Base-by-base conservation (phyloP, 2,888 invertebrate species). In the Leptinotarsa peninsularis region DNA sequence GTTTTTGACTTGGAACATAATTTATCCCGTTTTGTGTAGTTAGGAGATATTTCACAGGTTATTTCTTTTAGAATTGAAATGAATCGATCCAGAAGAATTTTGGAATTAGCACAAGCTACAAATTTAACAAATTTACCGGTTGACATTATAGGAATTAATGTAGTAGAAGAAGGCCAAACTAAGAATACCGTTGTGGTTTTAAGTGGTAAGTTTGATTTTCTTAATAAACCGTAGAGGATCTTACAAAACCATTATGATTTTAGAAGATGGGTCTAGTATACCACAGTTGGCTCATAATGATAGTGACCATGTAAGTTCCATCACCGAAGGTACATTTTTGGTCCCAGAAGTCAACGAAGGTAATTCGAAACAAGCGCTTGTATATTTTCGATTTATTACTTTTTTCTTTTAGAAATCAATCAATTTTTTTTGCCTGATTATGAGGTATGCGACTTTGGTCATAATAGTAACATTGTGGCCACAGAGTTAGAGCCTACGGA, bases 301-400 rank as follows among this genome's bases (percentile, higher is more conserved):
- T 50, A 50, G 17, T 17, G 50, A 50, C 50, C 50, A 50, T 50
- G 50, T 50, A 50, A 50, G 50, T 50, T 50, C 50, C 17, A 50
- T 50, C 50, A 50, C 50, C 50, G 50, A 50, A 50, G 50, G 50
- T 50, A 50, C 50, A 50, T 50, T 50, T 50, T 50, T 50, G 50
- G 50, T 50, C 17, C 17, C 50, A 50, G 50, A 50, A 17, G 50
- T 50, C 50, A 50, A 50, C 14, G 50, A 50, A 50, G 50, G 50
- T 50, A 17, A 50, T 17, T 50, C 50, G 50, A 50, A 50, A 50
- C 50, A 50, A 50, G 50, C 50, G 17, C 17, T 50, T 50, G 50
- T 50, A 50, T 17, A 50, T 50, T 50, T 50, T 17, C 50, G 50
- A 17, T 50, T 50, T 50, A 17, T 50, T 50, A 50, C 17, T 17